phyloP scores from a whole-genome alignment of 2,797 vertebrate species.

The Pangasius larnaudii region DNA sequence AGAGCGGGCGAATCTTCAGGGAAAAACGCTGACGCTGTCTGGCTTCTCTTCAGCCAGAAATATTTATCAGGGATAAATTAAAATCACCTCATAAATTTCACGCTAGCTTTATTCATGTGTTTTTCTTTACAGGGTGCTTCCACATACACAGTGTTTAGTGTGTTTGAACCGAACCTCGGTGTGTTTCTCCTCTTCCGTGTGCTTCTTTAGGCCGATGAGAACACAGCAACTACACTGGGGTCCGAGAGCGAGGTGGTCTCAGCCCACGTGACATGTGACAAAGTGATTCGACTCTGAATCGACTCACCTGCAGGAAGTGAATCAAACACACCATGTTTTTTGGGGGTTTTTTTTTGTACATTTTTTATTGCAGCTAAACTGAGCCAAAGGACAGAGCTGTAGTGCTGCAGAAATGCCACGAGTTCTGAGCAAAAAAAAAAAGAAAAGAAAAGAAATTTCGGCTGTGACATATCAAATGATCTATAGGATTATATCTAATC shows the following conservation, averaged over 20 bases:
- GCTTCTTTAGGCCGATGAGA: neutral
- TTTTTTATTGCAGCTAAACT: neutral
- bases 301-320: too few species aligned
- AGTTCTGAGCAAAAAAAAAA: too few species aligned
- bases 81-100: neutral
- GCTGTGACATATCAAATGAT: too few species aligned
- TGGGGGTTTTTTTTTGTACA: too few species aligned
- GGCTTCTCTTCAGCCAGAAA: neutral
- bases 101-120: neutral
- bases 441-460: too few species aligned
- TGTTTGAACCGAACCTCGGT: neutral
- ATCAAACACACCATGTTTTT: too few species aligned
- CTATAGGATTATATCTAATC: too few species aligned
- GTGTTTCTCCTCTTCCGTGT: neutral
- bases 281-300: too few species aligned
- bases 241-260: too few species aligned
- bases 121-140: neutral
- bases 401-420: neutral
- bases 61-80: neutral
- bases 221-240: neutral
- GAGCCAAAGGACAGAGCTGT: neutral
- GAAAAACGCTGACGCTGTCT: neutral
- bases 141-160: neutral
- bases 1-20: neutral
- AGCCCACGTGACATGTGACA: too few species aligned